These are phyloP conservation scores for Lucifuga dentata DNA, from an alignment of 2,113 vertebrate genomes.

Conservation along the genomic window DNA sequence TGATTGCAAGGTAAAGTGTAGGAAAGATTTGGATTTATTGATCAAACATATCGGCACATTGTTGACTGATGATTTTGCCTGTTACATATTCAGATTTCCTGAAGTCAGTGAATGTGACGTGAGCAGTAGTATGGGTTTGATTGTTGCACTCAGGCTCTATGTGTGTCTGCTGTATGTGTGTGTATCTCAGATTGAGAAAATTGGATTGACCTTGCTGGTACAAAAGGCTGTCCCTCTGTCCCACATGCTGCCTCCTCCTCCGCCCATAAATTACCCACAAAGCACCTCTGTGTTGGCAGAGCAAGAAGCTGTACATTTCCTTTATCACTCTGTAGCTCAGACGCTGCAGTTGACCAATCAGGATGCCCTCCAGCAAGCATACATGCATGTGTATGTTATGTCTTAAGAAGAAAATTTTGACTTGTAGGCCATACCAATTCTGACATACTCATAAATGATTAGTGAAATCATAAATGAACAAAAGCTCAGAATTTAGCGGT, in stretches of 20 bases:
- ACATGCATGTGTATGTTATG: neutral
- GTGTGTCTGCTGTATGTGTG: slow-evolving; percentile 18
- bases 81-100: neutral
- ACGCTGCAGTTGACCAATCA: slow-evolving; percentile 59
- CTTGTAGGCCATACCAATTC: no score
- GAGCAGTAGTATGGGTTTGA: neutral
- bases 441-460: no score
- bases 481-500: no score
- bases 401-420: no score
- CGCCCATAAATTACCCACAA: slow-evolving; percentile 77
- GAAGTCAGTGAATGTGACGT: neutral
- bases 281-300: slow-evolving; percentile 59
- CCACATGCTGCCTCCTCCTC: slow-evolving; percentile 27
- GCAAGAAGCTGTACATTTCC: slow-evolving; percentile 64
- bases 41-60: slow-evolving; percentile 37
- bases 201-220: slow-evolving; percentile 67
- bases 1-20: no score
- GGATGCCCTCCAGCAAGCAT: slow-evolving; percentile 38
- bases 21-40: slow-evolving; percentile 14
- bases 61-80: neutral
- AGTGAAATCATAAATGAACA: no score
- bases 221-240: slow-evolving; percentile 44
- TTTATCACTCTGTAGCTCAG: slow-evolving; percentile 71
- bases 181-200: slow-evolving; percentile 42
- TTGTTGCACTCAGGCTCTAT: no score